Evolutionary conservation across 2,113 vertebrate species (phyloP).

Genomic region (Phylloscopus trochilus): DNA sequence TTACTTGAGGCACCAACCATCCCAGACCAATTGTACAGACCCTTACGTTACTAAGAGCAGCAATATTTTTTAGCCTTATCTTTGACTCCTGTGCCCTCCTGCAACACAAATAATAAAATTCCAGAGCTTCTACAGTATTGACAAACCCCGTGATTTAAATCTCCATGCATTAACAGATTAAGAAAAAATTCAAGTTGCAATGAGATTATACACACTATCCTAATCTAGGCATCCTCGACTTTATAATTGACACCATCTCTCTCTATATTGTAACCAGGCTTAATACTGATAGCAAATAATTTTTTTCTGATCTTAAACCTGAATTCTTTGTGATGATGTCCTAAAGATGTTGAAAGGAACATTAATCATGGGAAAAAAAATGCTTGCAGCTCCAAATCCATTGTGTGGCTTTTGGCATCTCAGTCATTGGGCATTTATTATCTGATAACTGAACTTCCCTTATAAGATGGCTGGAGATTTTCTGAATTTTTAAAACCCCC

Average conservation of each 20-base stretch:
- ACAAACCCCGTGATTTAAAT: not conserved
- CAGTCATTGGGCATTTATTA: not conserved
- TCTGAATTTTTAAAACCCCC: not conserved
- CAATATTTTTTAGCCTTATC: not conserved
- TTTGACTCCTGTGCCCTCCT: not conserved
- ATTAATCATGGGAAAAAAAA: not conserved
- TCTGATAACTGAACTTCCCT: not conserved
- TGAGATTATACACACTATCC: not conserved
- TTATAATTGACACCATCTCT: not conserved
- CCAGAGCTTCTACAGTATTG: not conserved
- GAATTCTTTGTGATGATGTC: not conserved
- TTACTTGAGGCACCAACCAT: constrained; percentile 38
- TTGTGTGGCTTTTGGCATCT: not conserved
- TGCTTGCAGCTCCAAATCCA: not conserved
- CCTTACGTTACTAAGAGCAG: not conserved
- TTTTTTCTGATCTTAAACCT: not conserved
- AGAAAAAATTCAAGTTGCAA: not conserved
- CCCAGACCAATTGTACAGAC: not conserved
- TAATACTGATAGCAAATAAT: not conserved
- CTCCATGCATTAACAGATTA: not conserved
- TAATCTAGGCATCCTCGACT: not conserved
- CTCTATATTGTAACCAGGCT: not conserved
- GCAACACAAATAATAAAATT: not conserved
- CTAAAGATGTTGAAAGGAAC: not conserved
- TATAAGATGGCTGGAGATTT: not conserved